phyloP scores from a whole-genome alignment of 2,113 vertebrate species.

The Dromas ardeola region DNA sequence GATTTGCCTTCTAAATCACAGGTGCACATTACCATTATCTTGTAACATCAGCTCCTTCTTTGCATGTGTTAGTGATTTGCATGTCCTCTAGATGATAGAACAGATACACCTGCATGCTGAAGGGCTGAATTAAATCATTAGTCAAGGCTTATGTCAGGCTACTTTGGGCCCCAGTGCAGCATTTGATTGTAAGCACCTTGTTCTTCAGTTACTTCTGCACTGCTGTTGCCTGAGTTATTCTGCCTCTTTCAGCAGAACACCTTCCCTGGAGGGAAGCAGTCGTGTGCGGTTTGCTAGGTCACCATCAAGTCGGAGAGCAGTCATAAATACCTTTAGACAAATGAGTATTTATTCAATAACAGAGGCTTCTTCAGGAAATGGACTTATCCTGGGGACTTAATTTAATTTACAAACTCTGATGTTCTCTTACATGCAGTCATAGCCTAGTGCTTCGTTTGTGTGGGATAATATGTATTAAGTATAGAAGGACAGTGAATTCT shows the following conservation, averaged over 20 bases:
- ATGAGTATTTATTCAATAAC: neutral
- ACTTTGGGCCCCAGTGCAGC: neutral
- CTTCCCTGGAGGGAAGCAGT: neutral
- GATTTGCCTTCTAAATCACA: constrained; percentile 42
- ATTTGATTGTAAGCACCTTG: neutral
- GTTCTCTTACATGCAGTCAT: neutral
- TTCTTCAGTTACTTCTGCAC: neutral
- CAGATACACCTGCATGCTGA: constrained; percentile 43
- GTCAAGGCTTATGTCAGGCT: constrained; percentile 2
- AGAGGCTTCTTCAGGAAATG: neutral
- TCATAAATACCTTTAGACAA: neutral
- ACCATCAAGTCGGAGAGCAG: neutral
- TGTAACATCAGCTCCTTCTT: constrained; percentile 55
- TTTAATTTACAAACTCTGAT: neutral
- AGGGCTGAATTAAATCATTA: constrained; percentile 35
- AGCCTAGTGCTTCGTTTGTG: neutral
- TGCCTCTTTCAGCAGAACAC: neutral
- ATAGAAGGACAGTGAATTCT: neutral
- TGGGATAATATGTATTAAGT: neutral
- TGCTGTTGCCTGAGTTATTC: neutral
- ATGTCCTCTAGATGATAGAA: constrained; percentile 51
- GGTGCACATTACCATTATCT: constrained; percentile 30
- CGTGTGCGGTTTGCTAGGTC: neutral
- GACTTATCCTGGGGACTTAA: neutral
- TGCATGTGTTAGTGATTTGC: constrained; percentile 18